Percentiles rank a stretch among this genome's conserved stretches.
Conservation (phyloP, 2,113 vertebrate genomes). For the Myotis lucifugus region DNA sequence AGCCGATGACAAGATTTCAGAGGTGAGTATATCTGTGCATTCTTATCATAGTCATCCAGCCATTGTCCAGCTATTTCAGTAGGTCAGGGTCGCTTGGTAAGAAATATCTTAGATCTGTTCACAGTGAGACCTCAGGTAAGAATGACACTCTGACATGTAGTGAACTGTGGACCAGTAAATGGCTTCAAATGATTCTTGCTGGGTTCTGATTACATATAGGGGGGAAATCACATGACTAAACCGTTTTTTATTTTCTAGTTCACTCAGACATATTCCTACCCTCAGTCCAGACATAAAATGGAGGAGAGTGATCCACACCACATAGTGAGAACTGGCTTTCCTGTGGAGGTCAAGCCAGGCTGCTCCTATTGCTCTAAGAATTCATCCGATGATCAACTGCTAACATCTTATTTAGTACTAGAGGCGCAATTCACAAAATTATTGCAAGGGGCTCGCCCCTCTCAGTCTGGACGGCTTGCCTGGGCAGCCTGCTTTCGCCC, state of each 20-base stretch:
- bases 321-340: constrained; percentile 43
- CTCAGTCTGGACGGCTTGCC: too few relatives aligned
- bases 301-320: background rate
- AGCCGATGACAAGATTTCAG: constrained; percentile 67
- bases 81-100: background rate
- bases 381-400: background rate
- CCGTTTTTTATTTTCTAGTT: background rate
- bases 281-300: constrained; percentile 18
- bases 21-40: constrained; percentile 84
- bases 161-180: background rate
- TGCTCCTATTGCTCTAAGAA: constrained; percentile 66
- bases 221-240: background rate
- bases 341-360: too few relatives aligned
- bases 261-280: constrained; percentile 38
- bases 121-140: background rate
- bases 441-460: too few relatives aligned
- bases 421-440: too few relatives aligned
- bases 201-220: background rate
- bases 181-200: background rate
- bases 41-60: background rate
- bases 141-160: background rate
- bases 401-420: background rate
- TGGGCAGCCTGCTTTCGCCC: too few relatives aligned
- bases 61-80: background rate
- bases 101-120: background rate